phyloP scores from a whole-genome alignment of 2,113 vertebrate species.

The Protobothrops flavoviridis region DNA sequence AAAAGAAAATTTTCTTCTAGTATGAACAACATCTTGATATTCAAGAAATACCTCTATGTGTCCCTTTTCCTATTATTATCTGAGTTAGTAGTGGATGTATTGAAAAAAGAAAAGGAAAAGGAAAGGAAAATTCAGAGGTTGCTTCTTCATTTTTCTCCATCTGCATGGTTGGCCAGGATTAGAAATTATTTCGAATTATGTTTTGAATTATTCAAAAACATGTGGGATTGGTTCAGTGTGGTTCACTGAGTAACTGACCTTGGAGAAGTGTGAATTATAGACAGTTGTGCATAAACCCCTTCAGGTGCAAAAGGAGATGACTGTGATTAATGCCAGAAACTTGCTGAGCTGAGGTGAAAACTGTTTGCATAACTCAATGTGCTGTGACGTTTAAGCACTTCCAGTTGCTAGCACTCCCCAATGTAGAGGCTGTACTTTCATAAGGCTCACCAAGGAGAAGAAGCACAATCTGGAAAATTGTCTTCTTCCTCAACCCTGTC shows the following conservation, averaged over 20 bases:
- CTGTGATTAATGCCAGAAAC: constrained; percentile 65
- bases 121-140: not conserved
- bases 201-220: constrained; percentile 15
- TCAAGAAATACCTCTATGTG: not conserved
- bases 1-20: not conserved
- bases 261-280: constrained; percentile 53
- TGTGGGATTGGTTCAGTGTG: constrained; percentile 47
- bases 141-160: not conserved
- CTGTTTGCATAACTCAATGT: constrained; percentile 68
- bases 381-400: constrained; percentile 56
- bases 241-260: constrained; percentile 45
- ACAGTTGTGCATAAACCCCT: constrained; percentile 62
- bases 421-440: constrained; percentile 36
- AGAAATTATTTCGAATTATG: not conserved
- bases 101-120: not conserved
- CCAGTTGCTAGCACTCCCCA: constrained; percentile 38
- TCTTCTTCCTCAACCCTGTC: not conserved
- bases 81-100: not conserved
- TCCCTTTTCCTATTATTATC: not conserved
- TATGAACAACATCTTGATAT: not conserved
- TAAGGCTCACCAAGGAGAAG: constrained; percentile 21
- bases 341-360: constrained; percentile 58
- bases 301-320: constrained; percentile 54
- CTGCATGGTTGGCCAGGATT: not conserved
- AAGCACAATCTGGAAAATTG: constrained; percentile 15